Base-by-base conservation (phyloP, 2,888 invertebrate genomes). In the Aproaerema taeniolella region DNA sequence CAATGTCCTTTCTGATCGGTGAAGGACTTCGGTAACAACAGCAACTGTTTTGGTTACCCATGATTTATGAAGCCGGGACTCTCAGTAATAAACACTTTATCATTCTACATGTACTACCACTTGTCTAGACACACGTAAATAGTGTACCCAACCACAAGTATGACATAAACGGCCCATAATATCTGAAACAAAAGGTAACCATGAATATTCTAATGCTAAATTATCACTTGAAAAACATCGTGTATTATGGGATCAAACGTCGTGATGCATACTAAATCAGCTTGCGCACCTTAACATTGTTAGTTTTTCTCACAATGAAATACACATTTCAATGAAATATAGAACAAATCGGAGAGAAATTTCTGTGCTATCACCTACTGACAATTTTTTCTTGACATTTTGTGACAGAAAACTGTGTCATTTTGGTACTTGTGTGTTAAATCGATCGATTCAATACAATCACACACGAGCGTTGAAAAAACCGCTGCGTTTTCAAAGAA, bases 31-130 rank as follows among this genome's bases (percentile, higher is more conserved):
- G 89, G 76, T 92, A 91, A 54, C 91, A 90, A 81, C 93, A 93
- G 73, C 93, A 93, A 78, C 92, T 93, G 73, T 90, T 91, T 75
- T 91, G 92, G 81, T 93, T 93, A 56, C 93, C 93, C 93, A 93
- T 93, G 57, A 67, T 59, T 52, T 64, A 64, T 58, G 52, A 53
- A 55, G 50, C 50, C 55, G 55, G 48, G 52, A 53, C 53, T 46
- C 53, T 61, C 71, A 73, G 45, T 66, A 51, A 65, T 61, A 67
- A n/a, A 62, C 55, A 66, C 53, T 66, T 71, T 71, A 75, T 67
- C 77, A 82, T 81, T 74, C 75, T 79, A 69, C 61, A 67, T 67
- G 59, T 64, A 73, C 64, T 62, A 58, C 56, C 57, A 55, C 61
- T 62, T 62, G 53, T 67, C 63, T 68, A 73, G 57, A 63, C 59